phyloP scores from a whole-genome alignment of 2,113 vertebrate genomes.

The Nycticryphes semicollaris region DNA sequence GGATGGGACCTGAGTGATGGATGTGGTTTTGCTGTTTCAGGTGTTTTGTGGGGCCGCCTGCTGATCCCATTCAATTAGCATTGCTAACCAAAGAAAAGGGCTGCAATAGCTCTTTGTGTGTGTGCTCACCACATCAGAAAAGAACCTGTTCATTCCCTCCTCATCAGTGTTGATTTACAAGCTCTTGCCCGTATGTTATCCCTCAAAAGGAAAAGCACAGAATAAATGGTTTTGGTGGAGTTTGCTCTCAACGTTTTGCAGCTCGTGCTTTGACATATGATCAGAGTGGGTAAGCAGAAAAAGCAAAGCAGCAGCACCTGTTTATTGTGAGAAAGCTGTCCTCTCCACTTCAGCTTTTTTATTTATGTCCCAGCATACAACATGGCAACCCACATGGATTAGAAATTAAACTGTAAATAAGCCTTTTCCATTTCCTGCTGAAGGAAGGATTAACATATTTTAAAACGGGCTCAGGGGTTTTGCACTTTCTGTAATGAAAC shows the following conservation, averaged over 20 bases:
- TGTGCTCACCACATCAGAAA: neutral
- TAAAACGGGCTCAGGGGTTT: constrained; percentile 36
- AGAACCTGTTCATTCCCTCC: neutral
- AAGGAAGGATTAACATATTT: constrained; percentile 63
- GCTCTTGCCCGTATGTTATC: neutral
- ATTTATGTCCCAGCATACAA: constrained; percentile 47
- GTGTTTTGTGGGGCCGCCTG: neutral
- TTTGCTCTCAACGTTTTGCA: neutral
- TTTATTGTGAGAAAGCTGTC: constrained; percentile 22
- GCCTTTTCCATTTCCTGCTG: constrained; percentile 35
- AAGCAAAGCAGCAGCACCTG: constrained; percentile 31
- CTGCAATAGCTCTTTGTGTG: neutral
- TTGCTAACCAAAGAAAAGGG: neutral
- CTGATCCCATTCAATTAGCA: neutral
- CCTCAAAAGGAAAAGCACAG: constrained; percentile 16
- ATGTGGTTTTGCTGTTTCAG: rapidly evolving
- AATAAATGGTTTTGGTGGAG: neutral
- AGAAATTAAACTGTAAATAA: constrained; percentile 71
- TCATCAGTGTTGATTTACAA: constrained; percentile 43
- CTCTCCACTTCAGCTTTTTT: constrained; percentile 45
- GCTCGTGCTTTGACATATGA: neutral
- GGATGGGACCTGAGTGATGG: neutral
- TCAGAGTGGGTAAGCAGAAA: neutral
- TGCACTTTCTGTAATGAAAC: constrained; percentile 63
- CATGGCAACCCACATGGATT: constrained; percentile 56